Evolutionary conservation across 2,113 vertebrate species (phyloP), one percentile per base, ranked within the genome.

Genomic region (Phycodurus eques): DNA sequence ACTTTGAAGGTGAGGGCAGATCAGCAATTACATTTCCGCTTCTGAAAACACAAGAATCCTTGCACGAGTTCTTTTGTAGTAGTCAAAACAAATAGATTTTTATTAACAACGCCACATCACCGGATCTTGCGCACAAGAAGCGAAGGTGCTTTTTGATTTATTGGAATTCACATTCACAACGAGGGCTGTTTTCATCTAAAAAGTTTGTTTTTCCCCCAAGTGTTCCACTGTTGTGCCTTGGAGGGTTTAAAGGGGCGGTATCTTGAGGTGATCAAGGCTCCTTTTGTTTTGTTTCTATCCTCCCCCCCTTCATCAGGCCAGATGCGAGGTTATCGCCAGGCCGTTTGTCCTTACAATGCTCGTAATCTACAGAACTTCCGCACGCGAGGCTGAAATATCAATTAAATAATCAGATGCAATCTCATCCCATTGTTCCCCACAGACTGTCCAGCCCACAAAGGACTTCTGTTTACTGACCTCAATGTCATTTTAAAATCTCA

Each of bases 41-140:
- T 87, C 80, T 80, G 68, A 83, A 81, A 81, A 87, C 77, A 86
- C 84, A 77, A 57, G 78, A 88, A 86, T 80, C 72, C 74, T 60
- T 6, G 75, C 79, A 80, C 68, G 78, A 78, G 76, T 80, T 82
- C 83, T 88, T 89, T 67, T 87, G 60, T 83, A 74, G 84, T 80
- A 92, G 83, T 80, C 83, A 87, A 90, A 90, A 90, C 86, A 91
- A 91, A 90, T 88, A 87, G 88, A 81, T 79, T 61, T 85, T 89
- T 85, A 87, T 90, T 82, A 80, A 51, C 68, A 68, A 46, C 82
- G 85, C 78, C 83, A 79, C 59, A 79, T 81, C 33, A 70, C 68
- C 81, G 54, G 72, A 87, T 84, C 81, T 63, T 74, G 78, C 80
- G 82, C 73, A 75, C 76, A 66, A 72, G 49, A 79, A 57, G 33